Evolutionary conservation across 1,140 invertebrate species (phyloP).

Genomic region (Meloidogyne floridensis): DNA sequence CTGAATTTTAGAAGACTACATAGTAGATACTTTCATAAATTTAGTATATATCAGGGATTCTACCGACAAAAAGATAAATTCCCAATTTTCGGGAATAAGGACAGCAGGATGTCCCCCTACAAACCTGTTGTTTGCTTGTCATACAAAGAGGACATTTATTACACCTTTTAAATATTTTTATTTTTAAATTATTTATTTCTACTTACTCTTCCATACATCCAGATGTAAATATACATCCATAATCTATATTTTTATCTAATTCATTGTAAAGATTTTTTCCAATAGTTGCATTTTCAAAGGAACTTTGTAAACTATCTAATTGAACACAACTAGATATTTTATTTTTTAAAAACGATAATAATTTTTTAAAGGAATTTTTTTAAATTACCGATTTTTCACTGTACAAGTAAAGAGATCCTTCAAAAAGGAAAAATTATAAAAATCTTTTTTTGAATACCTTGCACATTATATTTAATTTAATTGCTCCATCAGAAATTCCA

Average conservation of each 20-base stretch:
- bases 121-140: slow-evolving; percentile 53
- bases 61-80: no score
- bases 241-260: slow-evolving; percentile 58
- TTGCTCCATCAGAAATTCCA: slow-evolving; percentile 26
- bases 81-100: no score
- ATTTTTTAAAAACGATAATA: neutral
- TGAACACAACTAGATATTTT: slow-evolving; percentile 45
- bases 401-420: slow-evolving; percentile 29
- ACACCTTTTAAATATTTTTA: slow-evolving; percentile 19
- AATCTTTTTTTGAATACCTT: neutral
- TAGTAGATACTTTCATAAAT: no score
- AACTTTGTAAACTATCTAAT: slow-evolving; percentile 32
- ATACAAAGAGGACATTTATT: slow-evolving; percentile 51
- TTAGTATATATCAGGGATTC: no score
- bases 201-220: slow-evolving; percentile 59
- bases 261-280: slow-evolving; percentile 52
- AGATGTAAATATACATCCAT: slow-evolving; percentile 60
- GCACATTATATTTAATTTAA: slow-evolving; percentile 30
- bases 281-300: slow-evolving; percentile 47
- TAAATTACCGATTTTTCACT: slow-evolving; percentile 17
- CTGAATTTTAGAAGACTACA: no score
- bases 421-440: neutral
- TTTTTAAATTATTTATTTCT: neutral
- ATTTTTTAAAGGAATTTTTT: neutral
- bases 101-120: neutral